Evolutionary conservation across 2,797 vertebrate genomes (phyloP).

Genomic region (Uromys caudimaculatus): DNA sequence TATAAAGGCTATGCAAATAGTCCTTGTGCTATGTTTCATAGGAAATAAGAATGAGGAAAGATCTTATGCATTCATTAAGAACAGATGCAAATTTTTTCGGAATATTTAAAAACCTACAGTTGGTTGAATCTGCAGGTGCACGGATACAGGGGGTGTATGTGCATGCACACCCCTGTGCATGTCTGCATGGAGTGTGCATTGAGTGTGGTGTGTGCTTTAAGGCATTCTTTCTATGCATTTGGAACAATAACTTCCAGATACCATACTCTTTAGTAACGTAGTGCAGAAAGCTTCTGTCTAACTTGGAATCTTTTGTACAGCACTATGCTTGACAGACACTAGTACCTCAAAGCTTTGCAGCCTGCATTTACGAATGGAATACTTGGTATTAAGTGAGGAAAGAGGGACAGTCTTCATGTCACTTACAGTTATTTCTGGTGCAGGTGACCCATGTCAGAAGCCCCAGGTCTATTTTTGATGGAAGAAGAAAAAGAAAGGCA

Average conservation of each 20-base stretch:
- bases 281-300: neutral
- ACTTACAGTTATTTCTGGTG: neutral
- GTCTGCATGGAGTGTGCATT: neutral
- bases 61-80: neutral
- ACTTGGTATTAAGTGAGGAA: slow-evolving; percentile 26
- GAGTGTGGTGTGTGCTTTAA: neutral
- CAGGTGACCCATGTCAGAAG: neutral
- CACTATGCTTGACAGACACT: neutral
- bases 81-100: neutral
- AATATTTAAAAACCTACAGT: neutral
- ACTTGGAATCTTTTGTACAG: neutral
- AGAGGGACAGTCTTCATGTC: neutral
- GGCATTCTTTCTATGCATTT: neutral
- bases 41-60: neutral
- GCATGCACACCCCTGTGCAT: too few species aligned
- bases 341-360: neutral
- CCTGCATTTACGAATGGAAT: neutral
- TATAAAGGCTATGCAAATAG: slow-evolving; percentile 12
- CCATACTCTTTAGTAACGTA: neutral
- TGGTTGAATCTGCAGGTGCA: neutral
- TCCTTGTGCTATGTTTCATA: neutral
- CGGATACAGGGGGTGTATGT: neutral
- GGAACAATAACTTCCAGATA: slow-evolving; percentile 1
- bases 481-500: neutral
- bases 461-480: neutral